Conservation (phyloP, 2,797 vertebrate species). For the Eospalax fontanierii region DNA sequence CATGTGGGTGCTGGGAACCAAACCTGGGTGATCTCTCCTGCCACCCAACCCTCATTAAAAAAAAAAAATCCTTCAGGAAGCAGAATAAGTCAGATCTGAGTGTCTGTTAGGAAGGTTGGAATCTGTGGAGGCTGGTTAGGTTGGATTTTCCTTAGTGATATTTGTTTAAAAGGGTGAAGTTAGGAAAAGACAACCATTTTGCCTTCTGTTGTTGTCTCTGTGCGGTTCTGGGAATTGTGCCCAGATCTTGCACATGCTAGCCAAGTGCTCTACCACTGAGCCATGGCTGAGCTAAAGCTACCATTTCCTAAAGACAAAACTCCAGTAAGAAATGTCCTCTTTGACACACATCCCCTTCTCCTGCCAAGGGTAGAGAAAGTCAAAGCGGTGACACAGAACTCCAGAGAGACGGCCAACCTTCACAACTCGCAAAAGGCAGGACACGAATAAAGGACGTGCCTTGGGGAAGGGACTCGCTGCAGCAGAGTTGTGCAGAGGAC, state of each 20-base stretch:
- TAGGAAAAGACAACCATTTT: not conserved
- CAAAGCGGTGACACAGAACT: not conserved
- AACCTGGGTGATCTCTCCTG: no score
- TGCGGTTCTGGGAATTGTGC: not conserved
- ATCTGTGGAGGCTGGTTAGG: not conserved
- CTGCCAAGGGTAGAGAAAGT: slow-evolving; percentile 12
- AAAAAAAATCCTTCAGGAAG: not conserved
- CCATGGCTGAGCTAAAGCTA: no score
- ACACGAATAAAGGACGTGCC: not conserved
- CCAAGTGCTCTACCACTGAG: no score
- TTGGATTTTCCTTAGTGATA: not conserved
- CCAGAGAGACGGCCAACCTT: not conserved
- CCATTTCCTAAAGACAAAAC: no score
- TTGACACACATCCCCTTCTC: not conserved
- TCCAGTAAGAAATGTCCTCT: not conserved
- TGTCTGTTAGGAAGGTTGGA: not conserved
- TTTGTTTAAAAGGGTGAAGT: not conserved
- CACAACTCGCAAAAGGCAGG: not conserved
- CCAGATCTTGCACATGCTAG: not conserved
- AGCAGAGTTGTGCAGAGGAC: rapidly evolving
- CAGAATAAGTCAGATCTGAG: not conserved
- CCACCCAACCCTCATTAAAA: not conserved
- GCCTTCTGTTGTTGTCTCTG: not conserved
- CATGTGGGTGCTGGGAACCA: no score
- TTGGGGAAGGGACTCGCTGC: not conserved